A percentile compares a stretch with the other conserved stretches of the same genome.
phyloP scores from a whole-genome alignment of 2,888 invertebrate species.

The Dynastes grantii region DNA sequence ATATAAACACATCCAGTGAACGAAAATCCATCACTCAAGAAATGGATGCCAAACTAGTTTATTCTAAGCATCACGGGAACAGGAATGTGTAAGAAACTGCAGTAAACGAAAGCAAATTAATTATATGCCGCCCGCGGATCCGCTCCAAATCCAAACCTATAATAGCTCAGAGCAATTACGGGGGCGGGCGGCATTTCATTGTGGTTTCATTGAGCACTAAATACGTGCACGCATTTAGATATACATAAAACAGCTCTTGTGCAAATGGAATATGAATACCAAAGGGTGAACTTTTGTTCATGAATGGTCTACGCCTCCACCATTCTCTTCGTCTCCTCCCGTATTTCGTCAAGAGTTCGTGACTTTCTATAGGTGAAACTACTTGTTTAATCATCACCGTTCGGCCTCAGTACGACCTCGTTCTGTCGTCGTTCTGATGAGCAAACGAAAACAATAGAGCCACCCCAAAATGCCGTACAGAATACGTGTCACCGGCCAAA shows the following conservation, averaged over 20 bases:
- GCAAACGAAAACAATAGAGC: conserved; percentile 39
- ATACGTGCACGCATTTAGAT: conserved; percentile 36
- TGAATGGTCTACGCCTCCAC: conserved; percentile 41
- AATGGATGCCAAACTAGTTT: not conserved
- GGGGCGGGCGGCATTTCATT: conserved; percentile 10
- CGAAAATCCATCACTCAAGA: too few species aligned
- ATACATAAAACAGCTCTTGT: conserved; percentile 55
- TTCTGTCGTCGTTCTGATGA: conserved; percentile 26
- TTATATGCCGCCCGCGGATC: not conserved
- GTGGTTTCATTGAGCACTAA: conserved; percentile 39
- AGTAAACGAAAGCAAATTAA: conserved; percentile 10
- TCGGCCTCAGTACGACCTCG: conserved; percentile 13
- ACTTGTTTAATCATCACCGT: conserved; percentile 50
- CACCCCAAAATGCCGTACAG: conserved; percentile 28
- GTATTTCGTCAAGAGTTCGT: conserved; percentile 49
- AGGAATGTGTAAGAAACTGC: not conserved
- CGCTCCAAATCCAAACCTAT: conserved; percentile 29
- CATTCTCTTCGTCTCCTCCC: conserved; percentile 39
- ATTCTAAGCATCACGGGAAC: not conserved
- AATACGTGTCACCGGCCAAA: not conserved
- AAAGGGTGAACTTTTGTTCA: conserved; percentile 60
- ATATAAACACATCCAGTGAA: too few species aligned
- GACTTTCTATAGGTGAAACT: conserved; percentile 49
- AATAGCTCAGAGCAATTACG: conserved; percentile 40
- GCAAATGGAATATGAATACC: conserved; percentile 61